Percentiles rank a stretch among this genome's conserved stretches.
Evolutionary conservation across 2,113 vertebrate species (phyloP).

Genomic region (Oncorhynchus kisutch): DNA sequence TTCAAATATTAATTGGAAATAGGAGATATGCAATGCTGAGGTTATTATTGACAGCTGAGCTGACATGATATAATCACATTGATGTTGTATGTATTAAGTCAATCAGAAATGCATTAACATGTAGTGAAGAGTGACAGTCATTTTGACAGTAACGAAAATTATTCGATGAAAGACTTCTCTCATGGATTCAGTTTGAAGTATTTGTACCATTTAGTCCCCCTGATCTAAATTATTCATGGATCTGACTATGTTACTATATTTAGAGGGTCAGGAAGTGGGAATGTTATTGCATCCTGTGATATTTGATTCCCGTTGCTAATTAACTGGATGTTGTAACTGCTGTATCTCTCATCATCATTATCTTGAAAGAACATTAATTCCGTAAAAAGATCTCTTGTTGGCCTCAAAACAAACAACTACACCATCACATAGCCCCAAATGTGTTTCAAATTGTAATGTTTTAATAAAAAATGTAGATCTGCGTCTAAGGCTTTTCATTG

Average conservation of each 20-base stretch:
- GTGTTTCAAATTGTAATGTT: slow-evolving; percentile 26
- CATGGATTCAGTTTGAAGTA: slow-evolving; percentile 48
- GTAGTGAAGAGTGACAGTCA: neutral
- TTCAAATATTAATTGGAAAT: neutral
- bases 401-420: neutral
- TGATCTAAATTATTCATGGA: slow-evolving; percentile 70
- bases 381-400: neutral
- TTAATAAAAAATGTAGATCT: neutral
- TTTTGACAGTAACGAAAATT: neutral
- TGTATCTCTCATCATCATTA: slow-evolving; percentile 34
- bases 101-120: neutral
- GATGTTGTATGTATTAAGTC: neutral
- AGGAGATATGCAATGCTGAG: neutral
- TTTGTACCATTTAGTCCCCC: slow-evolving; percentile 54
- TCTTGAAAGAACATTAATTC: neutral
- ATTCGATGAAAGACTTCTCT: slow-evolving; percentile 2
- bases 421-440: neutral
- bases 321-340: slow-evolving; percentile 40
- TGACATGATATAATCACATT: neutral
- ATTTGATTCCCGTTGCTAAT: slow-evolving; percentile 18
- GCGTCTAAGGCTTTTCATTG: neutral
- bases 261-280: slow-evolving; percentile 53
- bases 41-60: neutral
- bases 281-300: slow-evolving; percentile 45
- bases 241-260: slow-evolving; percentile 59